Evolutionary conservation across 2,113 vertebrate genomes (phyloP), one percentile per base, ranked within the genome.

Genomic region (Tupaia chinensis): DNA sequence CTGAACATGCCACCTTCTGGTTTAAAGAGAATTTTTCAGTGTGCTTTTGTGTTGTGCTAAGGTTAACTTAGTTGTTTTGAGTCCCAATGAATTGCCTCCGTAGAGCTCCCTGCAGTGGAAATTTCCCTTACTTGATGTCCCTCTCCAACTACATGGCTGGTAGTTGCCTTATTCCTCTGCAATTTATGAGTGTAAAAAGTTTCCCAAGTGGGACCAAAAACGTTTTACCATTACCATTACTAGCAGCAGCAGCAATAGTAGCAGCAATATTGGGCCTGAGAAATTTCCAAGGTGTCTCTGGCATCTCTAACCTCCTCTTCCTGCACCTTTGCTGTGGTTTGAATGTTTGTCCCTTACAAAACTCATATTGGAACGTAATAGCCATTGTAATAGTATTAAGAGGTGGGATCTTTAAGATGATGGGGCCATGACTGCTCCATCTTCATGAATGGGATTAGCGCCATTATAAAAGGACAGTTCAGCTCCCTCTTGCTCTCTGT

Each of bases 11-110:
- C 68, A 68, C 61, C 27, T 61, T 86, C 61, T 91, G 32, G 25
- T 76, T 87, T n/a, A 76, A 15, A 86, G 54, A 32, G 76, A 56
- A 15, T 7, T 79, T 80, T 87, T 68, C 81, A 80, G 76, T 81
- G 32, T 80, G 60, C 61, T 61, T 90, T 76, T 96, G 76, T 81
- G 69, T 61, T 69, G n/a, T 32, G 60, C 66, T 86, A 63, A 91
- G 32, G 76, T 87, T 84, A 87, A 93, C 91, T 23, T 5, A 5
- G 58, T 73, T 84, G 73, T 90, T 90, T 93, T 69, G 29, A 20
- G 22, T 76, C 68, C 61, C 74, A 60, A 61, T 44, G 68, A 93
- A 74, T 86, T 86, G 88, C 74, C 27, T 74, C 91, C 56, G 3
- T 19, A 81, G 9, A 54, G 68, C 58, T 81, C 68, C 32, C 23